Evolutionary conservation across 2,113 vertebrate species (phyloP).

Genomic region (Gila orcuttii): DNA sequence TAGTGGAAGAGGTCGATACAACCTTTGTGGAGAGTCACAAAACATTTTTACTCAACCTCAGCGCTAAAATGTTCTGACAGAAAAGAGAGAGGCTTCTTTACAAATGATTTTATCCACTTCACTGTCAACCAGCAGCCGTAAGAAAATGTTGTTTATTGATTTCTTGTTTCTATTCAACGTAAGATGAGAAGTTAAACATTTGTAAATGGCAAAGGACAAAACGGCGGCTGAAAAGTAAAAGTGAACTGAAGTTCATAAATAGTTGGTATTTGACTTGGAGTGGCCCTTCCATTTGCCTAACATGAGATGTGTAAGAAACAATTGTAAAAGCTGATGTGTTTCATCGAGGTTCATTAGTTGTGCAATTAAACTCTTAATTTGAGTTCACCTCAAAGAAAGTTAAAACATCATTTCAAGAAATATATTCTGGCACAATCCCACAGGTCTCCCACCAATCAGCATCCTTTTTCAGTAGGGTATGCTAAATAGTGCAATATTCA

Average conservation of each 20-base stretch:
- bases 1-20: slow-evolving; percentile 50
- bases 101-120: slow-evolving; percentile 22
- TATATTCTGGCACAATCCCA: not conserved
- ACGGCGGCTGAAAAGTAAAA: not conserved
- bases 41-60: slow-evolving; percentile 41
- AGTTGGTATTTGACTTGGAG: not conserved
- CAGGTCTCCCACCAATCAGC: slow-evolving; percentile 10
- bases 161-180: not conserved
- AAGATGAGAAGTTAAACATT: slow-evolving; percentile 4
- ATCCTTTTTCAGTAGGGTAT: not conserved
- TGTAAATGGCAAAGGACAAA: slow-evolving; percentile 21
- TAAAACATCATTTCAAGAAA: slow-evolving; percentile 1
- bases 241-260: not conserved
- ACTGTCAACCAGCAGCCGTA: slow-evolving; percentile 15
- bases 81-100: not conserved
- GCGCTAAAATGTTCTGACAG: slow-evolving; percentile 23
- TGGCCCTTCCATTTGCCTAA: not conserved
- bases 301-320: not conserved
- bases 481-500: slow-evolving; percentile 5
- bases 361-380: not conserved
- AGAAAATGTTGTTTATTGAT: slow-evolving; percentile 29
- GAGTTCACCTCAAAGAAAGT: not conserved
- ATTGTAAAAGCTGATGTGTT: not conserved
- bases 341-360: not conserved
- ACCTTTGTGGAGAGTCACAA: slow-evolving; percentile 54